phyloP scores from a whole-genome alignment of 2,888 invertebrate species.

The Bellardia bayeri region DNA sequence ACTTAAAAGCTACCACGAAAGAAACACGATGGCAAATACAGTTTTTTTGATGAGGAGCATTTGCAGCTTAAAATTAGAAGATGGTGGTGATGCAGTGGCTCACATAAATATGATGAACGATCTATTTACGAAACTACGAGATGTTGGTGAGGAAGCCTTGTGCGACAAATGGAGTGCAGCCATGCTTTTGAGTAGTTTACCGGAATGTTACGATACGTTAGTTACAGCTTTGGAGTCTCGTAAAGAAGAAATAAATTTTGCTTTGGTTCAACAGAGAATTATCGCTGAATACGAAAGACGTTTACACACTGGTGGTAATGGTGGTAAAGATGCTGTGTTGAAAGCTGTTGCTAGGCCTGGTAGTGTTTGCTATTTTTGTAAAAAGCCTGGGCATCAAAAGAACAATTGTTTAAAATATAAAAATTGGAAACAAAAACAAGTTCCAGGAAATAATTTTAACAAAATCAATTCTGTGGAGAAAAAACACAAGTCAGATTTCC shows the following conservation, averaged over 20 bases:
- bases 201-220: slow-evolving; percentile 36
- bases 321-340: slow-evolving; percentile 26
- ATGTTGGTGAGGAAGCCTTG: slow-evolving; percentile 50
- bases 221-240: slow-evolving; percentile 41
- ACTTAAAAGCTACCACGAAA: slow-evolving; percentile 30
- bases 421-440: slow-evolving; percentile 52
- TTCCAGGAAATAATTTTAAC: background rate
- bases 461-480: slow-evolving; percentile 44
- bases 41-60: slow-evolving; percentile 40
- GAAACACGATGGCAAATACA: slow-evolving; percentile 41
- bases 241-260: slow-evolving; percentile 53
- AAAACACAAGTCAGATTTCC: slow-evolving; percentile 37
- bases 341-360: slow-evolving; percentile 25
- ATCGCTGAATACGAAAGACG: slow-evolving; percentile 59
- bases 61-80: slow-evolving; percentile 36
- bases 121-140: slow-evolving; percentile 43
- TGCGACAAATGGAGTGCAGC: slow-evolving; percentile 55
- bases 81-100: slow-evolving; percentile 39
- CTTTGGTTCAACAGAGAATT: slow-evolving; percentile 63
- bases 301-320: slow-evolving; percentile 35
- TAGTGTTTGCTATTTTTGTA: slow-evolving; percentile 61
- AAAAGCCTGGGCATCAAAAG: slow-evolving; percentile 58
- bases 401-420: slow-evolving; percentile 68
- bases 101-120: slow-evolving; percentile 58
- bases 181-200: slow-evolving; percentile 44